Evolutionary conservation across 2,888 invertebrate species (phyloP), one percentile per base, ranked within the genome.

Genomic region (Drosophila austrosaltans): DNA sequence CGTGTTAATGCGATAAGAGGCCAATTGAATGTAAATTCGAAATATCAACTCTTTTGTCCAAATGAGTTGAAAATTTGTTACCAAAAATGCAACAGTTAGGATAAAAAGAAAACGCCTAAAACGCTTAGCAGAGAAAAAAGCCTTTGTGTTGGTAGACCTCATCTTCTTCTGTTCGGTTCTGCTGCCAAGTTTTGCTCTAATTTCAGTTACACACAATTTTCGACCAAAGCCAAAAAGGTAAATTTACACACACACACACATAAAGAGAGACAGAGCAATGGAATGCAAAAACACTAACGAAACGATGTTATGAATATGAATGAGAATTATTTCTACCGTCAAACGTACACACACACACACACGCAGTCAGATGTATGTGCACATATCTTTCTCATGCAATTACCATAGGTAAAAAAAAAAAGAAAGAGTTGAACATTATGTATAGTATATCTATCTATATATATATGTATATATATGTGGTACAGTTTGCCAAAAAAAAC

Each of bases 281-380:
- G 56, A 36, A 57, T 57, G 56, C 56, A 73, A 78, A 80, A 69
- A 70, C 67, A 70, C 70, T 71, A 68, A 83, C 67, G 69, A 81
- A 87, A 87, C 80, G 72, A 78, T 73, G 83, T 87, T 84, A 84
- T 84, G 83, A 84, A 84, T 84, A 84, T 87, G 83, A 84, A 84
- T 84, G 88, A 85, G 86, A 30, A 53, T 39, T 44, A 40, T 60
- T 63, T 75, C 73, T 54, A 61, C 59, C 22, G 8, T 48, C 48
- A 44, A 44, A 44, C 44, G 20, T 16, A 44, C 20, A 44, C 7
- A 48, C 22, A 22, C 42, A 42, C 16, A 42, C 10, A 42, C 16
- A 42, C n/a, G 16, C 5, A 16, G 12, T 28, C 20, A 30, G 25
- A 54, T 54, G 30, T 12, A 10, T 25, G 40, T 53, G 56, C 25